phyloP scores from a whole-genome alignment of 2,888 invertebrate genomes.

The Drosophila aldrichi region DNA sequence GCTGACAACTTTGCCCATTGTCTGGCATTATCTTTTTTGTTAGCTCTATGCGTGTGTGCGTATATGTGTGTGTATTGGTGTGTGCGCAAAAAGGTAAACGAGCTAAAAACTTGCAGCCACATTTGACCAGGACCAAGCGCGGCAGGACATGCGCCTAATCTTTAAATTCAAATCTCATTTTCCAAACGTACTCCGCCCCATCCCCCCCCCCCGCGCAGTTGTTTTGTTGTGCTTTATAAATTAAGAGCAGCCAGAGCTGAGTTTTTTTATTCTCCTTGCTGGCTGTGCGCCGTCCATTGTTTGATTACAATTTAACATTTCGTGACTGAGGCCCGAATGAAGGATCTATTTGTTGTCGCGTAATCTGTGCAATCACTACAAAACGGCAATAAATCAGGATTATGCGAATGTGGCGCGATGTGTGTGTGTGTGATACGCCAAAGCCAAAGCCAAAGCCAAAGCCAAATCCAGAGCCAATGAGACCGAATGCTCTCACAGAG shows the following conservation, averaged over 20 bases:
- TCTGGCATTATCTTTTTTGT: conserved; percentile 82
- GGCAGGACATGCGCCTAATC: conserved; percentile 79
- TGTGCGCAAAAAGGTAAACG: conserved; percentile 74
- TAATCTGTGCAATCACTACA: conserved; percentile 84
- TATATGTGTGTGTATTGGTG: neutral
- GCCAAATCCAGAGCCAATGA: conserved; percentile 1
- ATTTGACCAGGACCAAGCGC: conserved; percentile 67
- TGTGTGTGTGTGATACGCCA: conserved; percentile 74
- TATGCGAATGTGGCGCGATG: conserved; percentile 83
- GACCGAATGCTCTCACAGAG: conserved; percentile 14
- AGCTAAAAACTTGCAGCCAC: conserved; percentile 71
- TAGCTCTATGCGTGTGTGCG: conserved; percentile 27
- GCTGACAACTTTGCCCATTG: conserved; percentile 77
- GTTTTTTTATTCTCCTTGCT: conserved; percentile 14
- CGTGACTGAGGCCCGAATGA: conserved; percentile 80
- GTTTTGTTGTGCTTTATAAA: conserved; percentile 68
- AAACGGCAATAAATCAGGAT: conserved; percentile 85
- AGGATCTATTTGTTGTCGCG: conserved; percentile 83
- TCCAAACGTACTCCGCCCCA: conserved; percentile 43
- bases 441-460: conserved; percentile 9
- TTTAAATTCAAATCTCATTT: conserved; percentile 83
- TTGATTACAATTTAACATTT: conserved; percentile 83
- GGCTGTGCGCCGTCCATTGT: conserved; percentile 59
- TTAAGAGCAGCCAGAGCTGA: conserved; percentile 72
- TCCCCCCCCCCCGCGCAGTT: conserved; percentile 10